Evolutionary conservation across 2,888 invertebrate species (phyloP), one percentile per base, ranked within the genome.

Genomic region (Amphipoea oculea): DNA sequence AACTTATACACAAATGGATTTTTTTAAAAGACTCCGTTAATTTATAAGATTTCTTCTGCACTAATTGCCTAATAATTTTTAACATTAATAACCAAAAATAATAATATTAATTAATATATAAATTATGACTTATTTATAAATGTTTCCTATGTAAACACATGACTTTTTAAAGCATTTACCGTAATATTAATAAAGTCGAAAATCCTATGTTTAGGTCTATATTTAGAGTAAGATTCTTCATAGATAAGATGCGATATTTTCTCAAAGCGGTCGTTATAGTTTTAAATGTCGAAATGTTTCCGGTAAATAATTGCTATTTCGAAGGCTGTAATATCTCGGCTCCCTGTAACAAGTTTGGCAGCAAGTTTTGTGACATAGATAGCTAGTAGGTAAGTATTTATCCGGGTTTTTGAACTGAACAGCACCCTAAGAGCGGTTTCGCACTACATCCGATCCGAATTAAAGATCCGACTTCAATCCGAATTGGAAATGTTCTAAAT

Each of bases 201-300:
- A 82, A 71, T 87, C 9, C 40, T 12, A 45, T 79, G 54, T 42
- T 54, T 40, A 51, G 48, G 5, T 73, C 11, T 12, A 66, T 66
- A 76, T 73, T 84, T 73, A 54, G 12, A 70, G 45, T 72, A 65
- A 85, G 83, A 85, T 89, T 73, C 69, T 51, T 73, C 57, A 57
- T 76, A 90, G 87, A 83, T 88, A 65, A 87, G 89, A 90, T 90
- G 69, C 5, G 84, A 90, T 90, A 86, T 82, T 63, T 60, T 68
- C n/a, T 75, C 67, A 81, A 79, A 81, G 76, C 82, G 81, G 84
- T 85, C 77, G 79, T 71, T 54, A 60, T 68, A 36, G 76, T 78
- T 65, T 63, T 54, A 83, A 75, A 90, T 90, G 84, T 87, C 81
- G 76, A 45, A 76, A 85, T 69, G 60, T 83, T 86, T 91, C 87